These are phyloP conservation scores for Athetis lepigone DNA, from an alignment of 2,888 invertebrate genomes.

Conservation along the genomic window DNA sequence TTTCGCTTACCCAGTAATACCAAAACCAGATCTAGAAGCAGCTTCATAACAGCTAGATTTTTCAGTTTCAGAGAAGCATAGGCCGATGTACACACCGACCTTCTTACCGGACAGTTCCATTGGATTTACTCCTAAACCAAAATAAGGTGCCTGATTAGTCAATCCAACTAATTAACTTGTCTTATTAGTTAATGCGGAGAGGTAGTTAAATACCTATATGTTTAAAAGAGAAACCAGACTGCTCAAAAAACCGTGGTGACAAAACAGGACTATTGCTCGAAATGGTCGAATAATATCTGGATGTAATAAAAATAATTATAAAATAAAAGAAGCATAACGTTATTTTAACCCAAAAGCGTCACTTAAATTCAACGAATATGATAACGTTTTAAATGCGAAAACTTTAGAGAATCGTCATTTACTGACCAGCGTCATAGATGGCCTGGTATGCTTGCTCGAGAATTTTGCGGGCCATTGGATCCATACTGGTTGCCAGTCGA, in stretches of 20 bases:
- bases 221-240: too few species aligned
- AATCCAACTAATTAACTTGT: too few species aligned
- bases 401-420: background rate
- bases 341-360: too few species aligned
- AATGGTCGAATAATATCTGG: too few species aligned
- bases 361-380: too few species aligned
- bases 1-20: slow-evolving; percentile 73
- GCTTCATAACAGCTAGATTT: slow-evolving; percentile 83
- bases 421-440: slow-evolving; percentile 92
- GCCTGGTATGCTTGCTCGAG: slow-evolving; percentile 94
- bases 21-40: slow-evolving; percentile 65
- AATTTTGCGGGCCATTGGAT: slow-evolving; percentile 91
- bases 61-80: slow-evolving; percentile 91
- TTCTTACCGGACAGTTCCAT: slow-evolving; percentile 87
- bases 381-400: too few species aligned
- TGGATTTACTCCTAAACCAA: slow-evolving; percentile 88
- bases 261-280: too few species aligned
- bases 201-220: too few species aligned
- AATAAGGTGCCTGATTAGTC: background rate
- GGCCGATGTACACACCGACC: slow-evolving; percentile 83
- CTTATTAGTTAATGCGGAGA: too few species aligned
- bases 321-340: too few species aligned
- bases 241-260: too few species aligned
- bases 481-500: slow-evolving; percentile 88
- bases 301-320: too few species aligned